phyloP scores from a whole-genome alignment of 1,140 invertebrate species.

The Philopotamus ludificatus region DNA sequence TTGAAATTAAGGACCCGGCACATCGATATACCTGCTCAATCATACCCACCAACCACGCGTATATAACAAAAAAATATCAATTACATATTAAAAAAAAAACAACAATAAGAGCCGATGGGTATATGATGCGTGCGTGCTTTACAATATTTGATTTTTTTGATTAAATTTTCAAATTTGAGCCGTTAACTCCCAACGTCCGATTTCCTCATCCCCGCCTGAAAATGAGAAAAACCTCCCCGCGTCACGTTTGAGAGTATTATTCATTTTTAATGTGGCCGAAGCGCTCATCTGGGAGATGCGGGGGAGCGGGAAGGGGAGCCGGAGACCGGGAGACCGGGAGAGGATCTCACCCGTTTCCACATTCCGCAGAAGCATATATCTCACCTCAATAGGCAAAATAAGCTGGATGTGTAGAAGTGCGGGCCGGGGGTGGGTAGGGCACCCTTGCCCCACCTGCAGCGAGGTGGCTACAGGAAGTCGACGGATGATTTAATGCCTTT shows the following conservation, averaged over 20 bases:
- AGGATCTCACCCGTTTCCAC: conserved; percentile 5
- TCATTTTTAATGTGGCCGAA: conserved; percentile 41
- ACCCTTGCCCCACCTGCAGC: conserved; percentile 3
- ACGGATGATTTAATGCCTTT: conserved; percentile 43
- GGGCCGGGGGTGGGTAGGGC: background rate
- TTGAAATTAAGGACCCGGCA: conserved; percentile 20
- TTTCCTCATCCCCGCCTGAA: no score
- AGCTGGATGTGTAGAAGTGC: conserved; percentile 24
- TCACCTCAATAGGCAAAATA: conserved; percentile 42
- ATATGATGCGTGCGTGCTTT: no score
- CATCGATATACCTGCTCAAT: background rate
- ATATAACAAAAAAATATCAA: no score
- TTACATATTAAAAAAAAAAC: no score
- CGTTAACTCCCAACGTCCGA: no score
- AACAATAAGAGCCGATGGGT: no score
- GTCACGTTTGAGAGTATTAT: conserved; percentile 42
- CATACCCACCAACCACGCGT: no score
- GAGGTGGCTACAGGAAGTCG: conserved; percentile 40
- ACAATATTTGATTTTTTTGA: no score
- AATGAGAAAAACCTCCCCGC: conserved; percentile 18
- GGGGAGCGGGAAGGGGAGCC: background rate
- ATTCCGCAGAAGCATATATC: conserved; percentile 38
- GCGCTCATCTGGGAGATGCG: conserved; percentile 31
- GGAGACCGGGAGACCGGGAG: background rate
- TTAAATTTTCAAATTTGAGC: no score